phyloP scores from a whole-genome alignment of 2,797 vertebrate species.

The Coregonus ussuriensis region DNA sequence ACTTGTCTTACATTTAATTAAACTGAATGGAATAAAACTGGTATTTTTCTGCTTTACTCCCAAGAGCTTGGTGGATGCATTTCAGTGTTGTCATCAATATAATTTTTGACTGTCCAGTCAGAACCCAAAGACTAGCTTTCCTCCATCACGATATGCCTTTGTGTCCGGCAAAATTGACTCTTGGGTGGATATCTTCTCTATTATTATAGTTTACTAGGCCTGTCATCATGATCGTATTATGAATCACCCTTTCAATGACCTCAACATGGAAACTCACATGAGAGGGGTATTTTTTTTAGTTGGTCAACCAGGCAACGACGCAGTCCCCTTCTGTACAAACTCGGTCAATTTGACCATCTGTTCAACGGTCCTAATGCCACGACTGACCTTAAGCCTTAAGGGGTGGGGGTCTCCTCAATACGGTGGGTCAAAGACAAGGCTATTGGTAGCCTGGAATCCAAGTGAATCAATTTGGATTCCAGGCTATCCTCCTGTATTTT shows the following conservation, averaged over 20 bases:
- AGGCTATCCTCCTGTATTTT: too few species aligned
- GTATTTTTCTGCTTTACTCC: too few species aligned
- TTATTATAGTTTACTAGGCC: too few species aligned
- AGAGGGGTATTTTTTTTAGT: neutral
- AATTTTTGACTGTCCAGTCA: too few species aligned
- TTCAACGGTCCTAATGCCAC: constrained; percentile 55
- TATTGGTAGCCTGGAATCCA: neutral
- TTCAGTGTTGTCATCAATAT: too few species aligned
- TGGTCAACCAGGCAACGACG: constrained; percentile 17
- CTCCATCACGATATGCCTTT: neutral
- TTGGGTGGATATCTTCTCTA: too few species aligned
- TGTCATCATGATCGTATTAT: neutral
- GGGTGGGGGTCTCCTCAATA: too few species aligned
- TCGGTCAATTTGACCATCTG: constrained; percentile 61
- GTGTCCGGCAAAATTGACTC: too few species aligned
- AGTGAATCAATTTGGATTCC: too few species aligned
- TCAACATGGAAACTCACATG: neutral
- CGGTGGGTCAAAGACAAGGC: neutral
- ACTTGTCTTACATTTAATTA: too few species aligned
- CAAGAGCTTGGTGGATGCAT: too few species aligned
- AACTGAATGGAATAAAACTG: neutral
- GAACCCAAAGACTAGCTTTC: too few species aligned
- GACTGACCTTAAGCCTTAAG: constrained; percentile 31
- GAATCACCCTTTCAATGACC: neutral
- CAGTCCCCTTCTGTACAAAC: constrained; percentile 6